Evolutionary conservation across 2,113 vertebrate species (phyloP), one percentile per base, ranked within the genome.

Genomic region (Patagioenas fasciata): DNA sequence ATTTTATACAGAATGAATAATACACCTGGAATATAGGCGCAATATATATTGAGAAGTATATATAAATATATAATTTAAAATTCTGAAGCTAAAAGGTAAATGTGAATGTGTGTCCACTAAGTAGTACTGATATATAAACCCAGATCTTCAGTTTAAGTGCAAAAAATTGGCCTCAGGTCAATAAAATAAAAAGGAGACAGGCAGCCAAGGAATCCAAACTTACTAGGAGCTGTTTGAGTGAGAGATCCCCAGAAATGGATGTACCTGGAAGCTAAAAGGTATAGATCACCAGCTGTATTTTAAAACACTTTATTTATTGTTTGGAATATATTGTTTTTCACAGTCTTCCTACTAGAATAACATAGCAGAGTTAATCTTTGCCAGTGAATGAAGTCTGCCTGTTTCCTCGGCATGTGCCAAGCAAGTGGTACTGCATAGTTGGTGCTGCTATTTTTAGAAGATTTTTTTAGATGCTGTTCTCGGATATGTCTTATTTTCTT

Each of bases 381-480:
- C 80, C 80, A 78, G 2, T 84, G 80, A 44, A 60, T 57, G 56
- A 91, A 88, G 48, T 83, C 82, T 93, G 72, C 50, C 65, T 65
- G 70, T 91, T 80, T 57, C 53, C 72, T 69, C 25, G 44, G 10
- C 5, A 10, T 54, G 47, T 93, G 75, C 88, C 92, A 89, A 81
- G 50, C 48, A 79, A 90, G 69, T 57, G 44, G n/a, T 44, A 42
- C 71, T 62, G 38, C 50, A 57, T 7, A 77, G 81, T 71, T 66
- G 83, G 80, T 62, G 69, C 29, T 86, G 90, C 69, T 95, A 47
- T 79, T 90, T 93, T 93, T 92, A 40, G 65, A 75, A 42, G n/a
- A 75, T 72, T 97, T 57, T 96, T 89, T 89, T 77, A 75, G 75
- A 11, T 58, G 54, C 84, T 91, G 70, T 93, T 97, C 94, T 95